phyloP scores from a whole-genome alignment of 2,888 invertebrate genomes.

The Epistrophe eligans region DNA sequence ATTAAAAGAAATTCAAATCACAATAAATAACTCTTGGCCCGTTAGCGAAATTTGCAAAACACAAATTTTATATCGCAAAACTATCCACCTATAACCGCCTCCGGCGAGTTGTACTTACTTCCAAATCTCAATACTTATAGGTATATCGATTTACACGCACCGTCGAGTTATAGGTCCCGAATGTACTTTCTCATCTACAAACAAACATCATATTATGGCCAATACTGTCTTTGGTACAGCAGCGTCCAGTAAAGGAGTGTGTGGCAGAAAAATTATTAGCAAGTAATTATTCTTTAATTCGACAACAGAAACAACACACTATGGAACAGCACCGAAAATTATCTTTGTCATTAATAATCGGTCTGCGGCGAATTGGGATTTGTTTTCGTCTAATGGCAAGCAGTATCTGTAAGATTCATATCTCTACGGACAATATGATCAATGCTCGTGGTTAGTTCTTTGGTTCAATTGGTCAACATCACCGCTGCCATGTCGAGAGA shows the following conservation, averaged over 20 bases:
- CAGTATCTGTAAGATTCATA: slow-evolving; percentile 53
- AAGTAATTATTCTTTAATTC: slow-evolving; percentile 67
- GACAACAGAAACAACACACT: slow-evolving; percentile 65
- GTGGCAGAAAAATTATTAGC: slow-evolving; percentile 25
- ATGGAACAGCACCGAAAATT: slow-evolving; percentile 65
- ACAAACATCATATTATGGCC: slow-evolving; percentile 10
- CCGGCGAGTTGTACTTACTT: background rate
- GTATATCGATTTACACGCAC: slow-evolving; percentile 50
- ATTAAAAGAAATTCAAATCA: slow-evolving; percentile 61
- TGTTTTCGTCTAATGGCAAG: slow-evolving; percentile 20
- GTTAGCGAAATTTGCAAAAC: slow-evolving; percentile 54
- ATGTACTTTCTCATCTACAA: slow-evolving; percentile 19
- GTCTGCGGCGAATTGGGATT: slow-evolving; percentile 57
- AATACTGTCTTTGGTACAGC: background rate
- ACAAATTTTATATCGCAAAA: slow-evolving; percentile 46
- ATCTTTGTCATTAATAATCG: slow-evolving; percentile 64
- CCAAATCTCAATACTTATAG: background rate
- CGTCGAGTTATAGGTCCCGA: slow-evolving; percentile 3
- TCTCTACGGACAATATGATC: slow-evolving; percentile 66
- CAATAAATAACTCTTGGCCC: slow-evolving; percentile 46
- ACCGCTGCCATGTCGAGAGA: slow-evolving; percentile 57
- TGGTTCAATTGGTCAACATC: slow-evolving; percentile 54
- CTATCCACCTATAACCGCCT: slow-evolving; percentile 14
- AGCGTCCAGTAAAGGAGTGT: background rate
- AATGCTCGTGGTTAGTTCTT: slow-evolving; percentile 51